Evolutionary conservation across 2,797 vertebrate genomes (phyloP), one percentile per base, ranked within the genome.

Genomic region (Cuniculus paca): DNA sequence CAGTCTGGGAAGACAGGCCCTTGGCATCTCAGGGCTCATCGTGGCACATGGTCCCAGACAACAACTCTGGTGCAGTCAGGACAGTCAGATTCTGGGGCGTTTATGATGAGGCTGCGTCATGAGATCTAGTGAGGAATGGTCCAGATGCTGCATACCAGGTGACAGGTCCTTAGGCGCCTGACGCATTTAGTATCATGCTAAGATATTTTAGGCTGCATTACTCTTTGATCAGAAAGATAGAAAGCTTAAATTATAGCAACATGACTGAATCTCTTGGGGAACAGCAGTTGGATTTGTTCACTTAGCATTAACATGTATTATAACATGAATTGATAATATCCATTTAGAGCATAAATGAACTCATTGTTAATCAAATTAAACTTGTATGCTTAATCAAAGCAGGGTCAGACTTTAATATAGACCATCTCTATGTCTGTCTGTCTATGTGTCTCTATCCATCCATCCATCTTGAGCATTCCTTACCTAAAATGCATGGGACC

Each of bases 361-460:
- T 82, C 31, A 83, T 22, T 50, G 36, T 60, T 61, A 83, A 8
- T 89, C 48, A 45, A 72, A 80, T 89, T 75, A 75, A 72, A 80
- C 70, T 65, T 94, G 19, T 72, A 72, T 60, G 45, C 22, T 70
- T 91, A 94, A n/a, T 45, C 81, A 94, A 78, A 83, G 82, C 80
- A 5, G 0, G 72, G 84, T 52, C 6, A 39, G 45, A 83, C 75
- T 97, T 97, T 91, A n/a, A 61, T 16, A 70, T 78, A 34, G n/a
- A 42, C 36, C 54, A 77, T 94, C 60, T 74, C 5, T 74, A 39
- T 72, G 3, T 42, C 70, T 8, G 16, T 68, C 34, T 6, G 24
- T 72, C 20, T 28, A 9, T 74, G 10, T 45, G 20, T 45, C 5
- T 74, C 24, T 16, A 63, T 63, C 61, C 14, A 63, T 34, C 39